Base-by-base conservation (phyloP, 2,888 invertebrate species). In the Cactoblastis cactorum region DNA sequence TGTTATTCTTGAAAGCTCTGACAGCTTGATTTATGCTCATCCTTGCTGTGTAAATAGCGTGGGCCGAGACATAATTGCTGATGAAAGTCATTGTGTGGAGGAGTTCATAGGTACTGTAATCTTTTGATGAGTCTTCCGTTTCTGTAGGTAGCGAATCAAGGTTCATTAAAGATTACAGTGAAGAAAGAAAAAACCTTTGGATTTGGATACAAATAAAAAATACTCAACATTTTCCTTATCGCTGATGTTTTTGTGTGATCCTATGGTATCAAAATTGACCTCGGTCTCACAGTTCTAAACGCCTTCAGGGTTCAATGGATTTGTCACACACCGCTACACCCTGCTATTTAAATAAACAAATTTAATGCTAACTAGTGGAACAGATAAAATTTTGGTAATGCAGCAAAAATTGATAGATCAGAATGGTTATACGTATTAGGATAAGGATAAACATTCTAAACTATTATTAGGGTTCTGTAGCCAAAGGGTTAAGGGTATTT, bases 1-100 rank as follows among this genome's bases (percentile, higher is more conserved):
- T 68, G 69, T 72, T 54, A 61, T 59, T 57, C 68, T 73, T 71
- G 69, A 69, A 78, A 77, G 62, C 61, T 62, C 65, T 67, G 73
- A 68, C 69, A 69, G 63, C 57, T 64, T 71, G 70, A 76, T 74
- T 62, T 64, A 72, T 58, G 57, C 59, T 61, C 63, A 58, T 70
- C 67, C 60, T 59, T 53, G 46, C 49, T 53, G 49, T 22, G 34
- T 49, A 49, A 49, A 49, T 41, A 22, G 49, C 32, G 49, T 49
- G 41, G 49, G 49, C 19, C 8, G 41, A 24, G 18, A 49, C 49
- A 39, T 49, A 39, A 49, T 49, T 49, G 39, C 47, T 51, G 53
- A 56, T 56, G 58, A 58, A 56, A 58, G 58, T 50, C 48, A 50
- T 39, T 50, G 35, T 54, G 52, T 53, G 34, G 41, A 28, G 43